phyloP scores from a whole-genome alignment of 1,140 invertebrate genomes.

The Lerema accius region DNA sequence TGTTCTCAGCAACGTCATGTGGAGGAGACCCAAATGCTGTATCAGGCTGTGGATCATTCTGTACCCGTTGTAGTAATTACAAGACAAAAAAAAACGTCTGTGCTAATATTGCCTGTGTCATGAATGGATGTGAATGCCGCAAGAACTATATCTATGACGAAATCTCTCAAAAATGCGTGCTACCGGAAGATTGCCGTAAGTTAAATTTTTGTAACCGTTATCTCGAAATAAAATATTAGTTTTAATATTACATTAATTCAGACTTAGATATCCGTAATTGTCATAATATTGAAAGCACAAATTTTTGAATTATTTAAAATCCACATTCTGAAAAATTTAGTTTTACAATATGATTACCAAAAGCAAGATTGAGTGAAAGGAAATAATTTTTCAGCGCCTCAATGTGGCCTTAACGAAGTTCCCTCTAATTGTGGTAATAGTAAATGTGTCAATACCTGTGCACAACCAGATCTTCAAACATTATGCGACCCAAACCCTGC shows the following conservation, averaged over 20 bases:
- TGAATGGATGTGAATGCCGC: neutral
- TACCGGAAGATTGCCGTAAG: neutral
- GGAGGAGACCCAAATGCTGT: neutral
- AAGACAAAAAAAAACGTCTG: neutral
- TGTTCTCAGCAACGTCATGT: too few relatives aligned
- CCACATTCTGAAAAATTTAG: too few relatives aligned
- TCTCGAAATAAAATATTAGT: too few relatives aligned
- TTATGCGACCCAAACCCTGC: constrained; percentile 3
- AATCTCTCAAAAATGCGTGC: neutral
- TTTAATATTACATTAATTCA: too few relatives aligned
- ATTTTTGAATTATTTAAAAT: too few relatives aligned
- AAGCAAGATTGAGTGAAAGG: too few relatives aligned
- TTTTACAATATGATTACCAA: too few relatives aligned
- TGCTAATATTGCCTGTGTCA: neutral
- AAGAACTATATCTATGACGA: neutral
- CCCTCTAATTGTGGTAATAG: constrained; percentile 14
- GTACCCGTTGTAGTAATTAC: neutral
- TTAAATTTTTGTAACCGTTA: too few relatives aligned
- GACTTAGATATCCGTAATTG: too few relatives aligned
- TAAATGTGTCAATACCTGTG: constrained; percentile 7
- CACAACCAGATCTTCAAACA: neutral
- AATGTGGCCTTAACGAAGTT: constrained; percentile 6
- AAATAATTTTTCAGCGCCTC: neutral
- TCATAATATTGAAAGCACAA: too few relatives aligned
- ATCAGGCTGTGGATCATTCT: neutral